Evolutionary conservation across 2,888 invertebrate species (phyloP).

Genomic region (Itoplectis maculator): DNA sequence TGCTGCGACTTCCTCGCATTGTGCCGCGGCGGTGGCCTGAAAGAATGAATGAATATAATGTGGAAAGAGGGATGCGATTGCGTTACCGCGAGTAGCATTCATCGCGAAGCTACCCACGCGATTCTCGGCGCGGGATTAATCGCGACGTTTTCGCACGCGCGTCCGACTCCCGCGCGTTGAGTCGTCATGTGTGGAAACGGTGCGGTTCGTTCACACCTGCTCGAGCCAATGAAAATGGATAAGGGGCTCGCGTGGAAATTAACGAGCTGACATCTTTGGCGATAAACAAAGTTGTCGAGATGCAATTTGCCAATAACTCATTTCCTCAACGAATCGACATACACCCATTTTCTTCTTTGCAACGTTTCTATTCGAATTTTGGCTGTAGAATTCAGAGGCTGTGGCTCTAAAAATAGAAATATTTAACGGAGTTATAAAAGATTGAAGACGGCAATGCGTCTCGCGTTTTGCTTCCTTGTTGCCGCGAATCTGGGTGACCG

Average conservation of each 20-base stretch:
- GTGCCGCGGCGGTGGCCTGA: neutral
- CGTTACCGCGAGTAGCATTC: conserved; percentile 24
- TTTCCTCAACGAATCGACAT: too few relatives aligned
- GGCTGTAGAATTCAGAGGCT: too few relatives aligned
- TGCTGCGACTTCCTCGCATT: conserved; percentile 37
- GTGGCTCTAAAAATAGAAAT: too few relatives aligned
- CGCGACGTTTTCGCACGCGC: conserved; percentile 7
- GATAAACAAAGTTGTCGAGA: too few relatives aligned
- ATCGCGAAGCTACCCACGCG: conserved; percentile 29
- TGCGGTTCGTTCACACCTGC: conserved; percentile 4
- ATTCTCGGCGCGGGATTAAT: neutral
- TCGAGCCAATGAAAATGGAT: neutral
- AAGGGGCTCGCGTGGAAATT: neutral
- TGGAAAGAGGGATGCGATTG: conserved; percentile 21
- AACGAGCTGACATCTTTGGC: neutral
- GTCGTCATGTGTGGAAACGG: neutral
- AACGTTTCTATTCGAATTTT: too few relatives aligned
- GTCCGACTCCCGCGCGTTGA: neutral
- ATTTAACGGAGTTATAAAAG: too few relatives aligned
- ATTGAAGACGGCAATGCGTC: too few relatives aligned
- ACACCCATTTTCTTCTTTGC: too few relatives aligned
- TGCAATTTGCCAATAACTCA: too few relatives aligned
- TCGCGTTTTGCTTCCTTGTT: too few relatives aligned
- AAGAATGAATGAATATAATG: conserved; percentile 25
- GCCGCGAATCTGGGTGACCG: too few relatives aligned